phyloP scores from a whole-genome alignment of 2,888 invertebrate genomes.

The Hedya salicella region DNA sequence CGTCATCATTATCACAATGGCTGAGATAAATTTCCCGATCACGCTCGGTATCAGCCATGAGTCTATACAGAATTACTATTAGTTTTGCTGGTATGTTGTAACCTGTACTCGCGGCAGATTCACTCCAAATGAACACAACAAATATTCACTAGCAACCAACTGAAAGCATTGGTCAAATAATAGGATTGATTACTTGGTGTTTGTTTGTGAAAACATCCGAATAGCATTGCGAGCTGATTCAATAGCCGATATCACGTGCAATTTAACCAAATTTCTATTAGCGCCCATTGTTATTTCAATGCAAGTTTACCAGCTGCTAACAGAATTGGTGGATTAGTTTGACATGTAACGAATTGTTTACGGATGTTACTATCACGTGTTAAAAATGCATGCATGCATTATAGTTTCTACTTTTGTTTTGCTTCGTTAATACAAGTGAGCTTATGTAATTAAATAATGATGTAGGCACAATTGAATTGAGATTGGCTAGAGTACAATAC shows the following conservation, averaged over 20 bases:
- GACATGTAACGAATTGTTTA: conserved; percentile 17
- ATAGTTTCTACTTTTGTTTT: too few species aligned
- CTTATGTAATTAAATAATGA: too few species aligned
- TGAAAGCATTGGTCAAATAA: conserved; percentile 60
- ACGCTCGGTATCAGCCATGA: too few species aligned
- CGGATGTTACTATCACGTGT: not conserved
- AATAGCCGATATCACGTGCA: conserved; percentile 68
- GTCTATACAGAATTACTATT: too few species aligned
- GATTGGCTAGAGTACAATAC: too few species aligned
- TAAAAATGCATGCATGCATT: not conserved
- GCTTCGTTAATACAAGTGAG: too few species aligned
- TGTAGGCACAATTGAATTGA: too few species aligned
- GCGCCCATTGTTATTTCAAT: conserved; percentile 52
- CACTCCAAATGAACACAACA: conserved; percentile 27
- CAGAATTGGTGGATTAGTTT: conserved; percentile 29
- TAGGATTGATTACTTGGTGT: conserved; percentile 70
- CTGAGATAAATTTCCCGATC: too few species aligned
- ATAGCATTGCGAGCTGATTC: conserved; percentile 63
- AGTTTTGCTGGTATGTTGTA: not conserved
- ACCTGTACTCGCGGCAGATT: not conserved
- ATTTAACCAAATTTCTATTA: conserved; percentile 60
- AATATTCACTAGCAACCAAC: conserved; percentile 24
- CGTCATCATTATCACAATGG: too few species aligned
- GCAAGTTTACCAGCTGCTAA: conserved; percentile 32
- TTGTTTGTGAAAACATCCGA: conserved; percentile 67